Percentiles rank a stretch among this genome's conserved stretches.
phyloP scores from a whole-genome alignment of 2,888 invertebrate genomes.

The Nemapogon koenigi region DNA sequence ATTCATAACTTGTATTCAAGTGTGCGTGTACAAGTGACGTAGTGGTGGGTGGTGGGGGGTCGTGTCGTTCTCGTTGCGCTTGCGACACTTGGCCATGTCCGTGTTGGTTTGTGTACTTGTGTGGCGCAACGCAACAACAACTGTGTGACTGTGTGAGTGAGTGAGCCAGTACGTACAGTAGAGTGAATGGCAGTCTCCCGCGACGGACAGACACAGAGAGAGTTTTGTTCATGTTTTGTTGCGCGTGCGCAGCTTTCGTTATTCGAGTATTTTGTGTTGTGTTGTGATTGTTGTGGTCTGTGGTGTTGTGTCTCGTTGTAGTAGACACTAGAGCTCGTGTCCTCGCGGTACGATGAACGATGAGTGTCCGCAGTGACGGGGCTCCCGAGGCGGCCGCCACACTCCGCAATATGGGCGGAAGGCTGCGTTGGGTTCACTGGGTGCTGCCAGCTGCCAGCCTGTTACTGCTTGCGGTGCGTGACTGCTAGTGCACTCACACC shows the following conservation, averaged over 20 bases:
- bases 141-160: constrained; percentile 1
- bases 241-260: constrained; percentile 12
- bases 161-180: constrained; percentile 16
- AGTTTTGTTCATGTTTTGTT: background rate
- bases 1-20: too few species aligned
- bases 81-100: constrained; percentile 6
- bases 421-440: background rate
- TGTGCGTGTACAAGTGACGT: too few species aligned
- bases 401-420: background rate
- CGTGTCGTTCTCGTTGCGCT: too few species aligned
- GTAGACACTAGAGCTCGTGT: too few species aligned
- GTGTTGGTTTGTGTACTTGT: constrained; percentile 6
- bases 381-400: background rate
- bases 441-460: constrained; percentile 9
- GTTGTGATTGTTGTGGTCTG: too few species aligned
- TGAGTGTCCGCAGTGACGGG: background rate
- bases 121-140: constrained; percentile 6
- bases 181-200: too few species aligned
- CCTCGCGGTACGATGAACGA: background rate
- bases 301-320: too few species aligned
- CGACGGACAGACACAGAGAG: constrained; percentile 1
- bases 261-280: constrained; percentile 8
- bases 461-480: too few species aligned
- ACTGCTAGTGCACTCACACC: too few species aligned
- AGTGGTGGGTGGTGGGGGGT: too few species aligned